phyloP scores from a whole-genome alignment of 2,888 invertebrate species.

The Pantelozetes paolii region DNA sequence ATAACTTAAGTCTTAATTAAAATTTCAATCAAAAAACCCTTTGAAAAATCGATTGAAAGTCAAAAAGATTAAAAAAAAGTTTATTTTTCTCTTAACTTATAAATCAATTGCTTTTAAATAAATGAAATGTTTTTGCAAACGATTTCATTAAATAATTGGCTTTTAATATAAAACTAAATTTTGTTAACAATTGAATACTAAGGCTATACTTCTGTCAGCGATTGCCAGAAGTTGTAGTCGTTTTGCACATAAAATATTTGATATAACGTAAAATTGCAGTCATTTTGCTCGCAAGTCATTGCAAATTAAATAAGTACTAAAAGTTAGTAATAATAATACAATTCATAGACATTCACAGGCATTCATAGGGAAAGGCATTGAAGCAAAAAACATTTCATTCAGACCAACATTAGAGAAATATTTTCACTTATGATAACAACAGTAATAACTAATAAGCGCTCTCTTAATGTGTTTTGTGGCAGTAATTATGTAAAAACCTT shows the following conservation, averaged over 20 bases:
- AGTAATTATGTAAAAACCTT: slow-evolving; percentile 36
- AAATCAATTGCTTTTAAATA: background rate
- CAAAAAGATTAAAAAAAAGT: background rate
- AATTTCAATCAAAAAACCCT: background rate
- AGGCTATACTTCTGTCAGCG: background rate
- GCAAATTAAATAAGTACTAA: slow-evolving; percentile 28
- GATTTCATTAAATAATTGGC: background rate
- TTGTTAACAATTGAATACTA: background rate
- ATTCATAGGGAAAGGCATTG: slow-evolving; percentile 10
- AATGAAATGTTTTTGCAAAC: background rate
- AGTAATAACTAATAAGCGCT: slow-evolving; percentile 28
- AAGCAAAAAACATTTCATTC: slow-evolving; percentile 33
- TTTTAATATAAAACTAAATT: background rate
- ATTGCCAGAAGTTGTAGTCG: background rate
- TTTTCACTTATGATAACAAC: slow-evolving; percentile 32
- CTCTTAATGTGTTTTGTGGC: slow-evolving; percentile 33
- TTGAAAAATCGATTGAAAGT: background rate
- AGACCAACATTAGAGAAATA: slow-evolving; percentile 33
- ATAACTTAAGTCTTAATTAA: background rate
- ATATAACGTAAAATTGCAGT: slow-evolving; percentile 9
- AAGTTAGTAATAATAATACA: slow-evolving; percentile 1
- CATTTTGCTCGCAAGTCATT: slow-evolving; percentile 23
- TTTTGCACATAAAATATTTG: background rate
- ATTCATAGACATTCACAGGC: background rate
- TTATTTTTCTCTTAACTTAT: background rate